Conservation (phyloP, 2,888 invertebrate species). For the Lochmaea crataegi region DNA sequence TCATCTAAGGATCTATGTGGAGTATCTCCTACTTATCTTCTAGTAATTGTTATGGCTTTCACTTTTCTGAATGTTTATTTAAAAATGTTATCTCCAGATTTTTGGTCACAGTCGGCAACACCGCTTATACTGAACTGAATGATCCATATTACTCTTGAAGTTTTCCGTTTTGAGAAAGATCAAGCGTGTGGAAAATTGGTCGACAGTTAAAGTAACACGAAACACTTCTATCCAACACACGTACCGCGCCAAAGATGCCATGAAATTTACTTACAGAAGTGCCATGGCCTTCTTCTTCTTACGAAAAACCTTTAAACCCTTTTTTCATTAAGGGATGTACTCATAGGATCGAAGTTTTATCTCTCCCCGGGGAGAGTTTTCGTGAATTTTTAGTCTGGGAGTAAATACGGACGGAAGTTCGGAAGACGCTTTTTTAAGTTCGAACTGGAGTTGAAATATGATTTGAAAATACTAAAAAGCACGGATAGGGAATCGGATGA, state of each 20-base stretch:
- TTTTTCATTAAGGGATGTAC: slow-evolving; percentile 29
- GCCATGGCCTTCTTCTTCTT: slow-evolving; percentile 4
- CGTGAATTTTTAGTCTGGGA: slow-evolving; percentile 16
- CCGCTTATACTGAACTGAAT: slow-evolving; percentile 37
- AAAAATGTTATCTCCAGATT: background rate
- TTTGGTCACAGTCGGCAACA: slow-evolving; percentile 12
- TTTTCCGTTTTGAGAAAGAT: slow-evolving; percentile 55
- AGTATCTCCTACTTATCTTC: background rate
- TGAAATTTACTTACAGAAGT: slow-evolving; percentile 44
- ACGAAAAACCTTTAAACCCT: slow-evolving; percentile 24
- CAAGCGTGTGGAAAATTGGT: slow-evolving; percentile 59
- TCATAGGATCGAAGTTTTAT: slow-evolving; percentile 16
- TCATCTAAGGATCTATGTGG: too few relatives aligned
- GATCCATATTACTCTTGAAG: slow-evolving; percentile 34
- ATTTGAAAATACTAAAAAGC: background rate
- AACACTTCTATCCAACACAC: slow-evolving; percentile 51
- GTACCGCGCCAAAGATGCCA: slow-evolving; percentile 46
- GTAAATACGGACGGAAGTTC: background rate
- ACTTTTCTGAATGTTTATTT: background rate
- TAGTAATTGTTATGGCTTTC: too few relatives aligned
- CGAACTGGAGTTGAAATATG: background rate
- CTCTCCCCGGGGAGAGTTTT: slow-evolving; percentile 12
- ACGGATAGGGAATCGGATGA: background rate
- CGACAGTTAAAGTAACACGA: slow-evolving; percentile 55
- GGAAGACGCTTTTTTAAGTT: background rate